These are phyloP conservation scores for Graptemys geographica DNA, from an alignment of 2,797 vertebrate species.

Conservation along the genomic window DNA sequence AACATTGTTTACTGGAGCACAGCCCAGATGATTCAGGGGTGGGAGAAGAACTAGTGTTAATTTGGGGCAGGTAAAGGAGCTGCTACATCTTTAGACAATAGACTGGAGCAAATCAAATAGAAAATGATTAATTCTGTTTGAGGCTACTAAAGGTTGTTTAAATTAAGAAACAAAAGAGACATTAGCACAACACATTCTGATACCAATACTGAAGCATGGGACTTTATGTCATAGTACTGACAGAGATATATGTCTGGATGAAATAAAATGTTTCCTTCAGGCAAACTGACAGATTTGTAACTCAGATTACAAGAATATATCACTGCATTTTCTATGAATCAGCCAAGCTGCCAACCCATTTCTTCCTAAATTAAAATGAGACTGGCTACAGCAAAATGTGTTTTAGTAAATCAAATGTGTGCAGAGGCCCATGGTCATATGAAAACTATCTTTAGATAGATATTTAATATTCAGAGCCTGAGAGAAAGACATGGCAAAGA, in stretches of 20 bases:
- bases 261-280: slow-evolving; percentile 36
- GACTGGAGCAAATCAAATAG: slow-evolving; percentile 1
- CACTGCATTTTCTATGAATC: slow-evolving; percentile 48
- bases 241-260: neutral
- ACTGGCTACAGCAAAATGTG: neutral
- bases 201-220: neutral
- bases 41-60: neutral
- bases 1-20: neutral
- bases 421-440: neutral
- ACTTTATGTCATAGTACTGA: neutral
- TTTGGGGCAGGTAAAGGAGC: neutral
- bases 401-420: slow-evolving; percentile 31
- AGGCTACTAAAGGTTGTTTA: neutral
- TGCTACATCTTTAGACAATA: neutral
- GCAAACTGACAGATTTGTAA: slow-evolving; percentile 36
- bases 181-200: neutral
- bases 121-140: neutral
- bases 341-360: slow-evolving; percentile 15
- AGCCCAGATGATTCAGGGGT: neutral
- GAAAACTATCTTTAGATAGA: neutral
- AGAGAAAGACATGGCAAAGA: neutral
- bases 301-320: slow-evolving; percentile 23
- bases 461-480: slow-evolving; percentile 12
- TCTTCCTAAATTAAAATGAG: slow-evolving; percentile 4
- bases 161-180: neutral